A percentile compares a stretch with the other conserved stretches of the same genome.
Conservation (phyloP, 2,113 vertebrate genomes). For the Psilopogon haemacephalus region DNA sequence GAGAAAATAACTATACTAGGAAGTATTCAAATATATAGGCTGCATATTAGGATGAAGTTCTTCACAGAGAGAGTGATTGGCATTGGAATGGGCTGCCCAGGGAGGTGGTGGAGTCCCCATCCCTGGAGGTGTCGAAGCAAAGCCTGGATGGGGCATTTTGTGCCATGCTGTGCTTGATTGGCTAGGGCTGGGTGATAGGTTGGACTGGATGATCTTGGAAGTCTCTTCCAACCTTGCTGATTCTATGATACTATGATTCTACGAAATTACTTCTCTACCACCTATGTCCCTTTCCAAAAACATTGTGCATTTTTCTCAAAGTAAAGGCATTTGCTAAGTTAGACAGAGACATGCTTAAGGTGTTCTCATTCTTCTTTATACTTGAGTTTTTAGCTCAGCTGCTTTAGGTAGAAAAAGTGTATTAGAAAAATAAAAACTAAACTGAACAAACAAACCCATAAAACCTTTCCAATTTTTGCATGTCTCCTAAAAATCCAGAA, state of each 20-base stretch:
- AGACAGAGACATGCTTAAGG: not conserved
- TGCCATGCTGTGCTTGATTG: too few relatives aligned
- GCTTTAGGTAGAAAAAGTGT: not conserved
- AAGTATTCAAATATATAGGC: not conserved
- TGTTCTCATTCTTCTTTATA: not conserved
- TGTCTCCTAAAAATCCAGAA: not conserved
- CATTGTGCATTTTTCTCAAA: not conserved
- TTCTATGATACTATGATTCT: too few relatives aligned
- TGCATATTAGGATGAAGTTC: too few relatives aligned
- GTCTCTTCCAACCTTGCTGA: too few relatives aligned
- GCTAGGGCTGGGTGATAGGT: too few relatives aligned
- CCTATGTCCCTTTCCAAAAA: not conserved
- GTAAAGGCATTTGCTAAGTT: not conserved
- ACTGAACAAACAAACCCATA: not conserved
- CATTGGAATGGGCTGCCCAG: too few relatives aligned
- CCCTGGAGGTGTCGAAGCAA: too few relatives aligned
- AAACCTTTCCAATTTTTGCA: not conserved
- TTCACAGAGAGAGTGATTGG: too few relatives aligned
- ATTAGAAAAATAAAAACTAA: not conserved
- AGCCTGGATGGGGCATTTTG: too few relatives aligned
- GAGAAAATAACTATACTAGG: not conserved
- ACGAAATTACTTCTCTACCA: not conserved
- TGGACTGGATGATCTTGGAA: too few relatives aligned
- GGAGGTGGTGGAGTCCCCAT: too few relatives aligned
- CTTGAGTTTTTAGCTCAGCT: rapidly evolving